Evolutionary conservation across 2,113 vertebrate genomes (phyloP).

Genomic region (Microcebus lehilahytsara): DNA sequence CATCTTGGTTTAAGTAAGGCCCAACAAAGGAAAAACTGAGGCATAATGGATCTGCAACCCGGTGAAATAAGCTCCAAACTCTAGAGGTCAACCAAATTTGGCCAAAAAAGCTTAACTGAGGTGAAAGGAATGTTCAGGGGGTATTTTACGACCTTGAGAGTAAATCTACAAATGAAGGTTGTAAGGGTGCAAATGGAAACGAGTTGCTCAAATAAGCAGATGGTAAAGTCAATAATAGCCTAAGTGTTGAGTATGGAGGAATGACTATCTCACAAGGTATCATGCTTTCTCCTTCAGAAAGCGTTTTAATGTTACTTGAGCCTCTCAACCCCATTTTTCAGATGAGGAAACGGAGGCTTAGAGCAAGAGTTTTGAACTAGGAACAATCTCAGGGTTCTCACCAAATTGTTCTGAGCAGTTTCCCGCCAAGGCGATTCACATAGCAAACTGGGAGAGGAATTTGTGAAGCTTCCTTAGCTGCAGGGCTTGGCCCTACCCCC

Average conservation of each 20-base stretch:
- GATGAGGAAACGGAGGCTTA: neutral
- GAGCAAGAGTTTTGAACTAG: neutral
- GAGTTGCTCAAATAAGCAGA: neutral
- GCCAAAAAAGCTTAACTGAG: neutral
- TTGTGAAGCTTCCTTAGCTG: neutral
- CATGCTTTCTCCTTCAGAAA: conserved; percentile 20
- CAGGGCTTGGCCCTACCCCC: neutral
- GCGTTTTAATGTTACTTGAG: neutral
- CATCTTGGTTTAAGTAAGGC: neutral
- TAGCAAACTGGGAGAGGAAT: neutral
- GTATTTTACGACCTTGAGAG: neutral
- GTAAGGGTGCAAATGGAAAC: neutral
- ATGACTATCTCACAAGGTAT: neutral
- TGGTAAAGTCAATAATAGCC: neutral
- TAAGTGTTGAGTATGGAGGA: neutral
- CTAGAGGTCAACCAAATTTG: neutral
- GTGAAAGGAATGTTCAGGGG: neutral
- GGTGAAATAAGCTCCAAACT: neutral
- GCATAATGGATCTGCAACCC: neutral
- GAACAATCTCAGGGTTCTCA: neutral
- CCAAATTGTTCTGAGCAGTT: neutral
- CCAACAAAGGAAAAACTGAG: neutral
- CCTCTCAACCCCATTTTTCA: neutral
- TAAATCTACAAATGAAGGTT: neutral
- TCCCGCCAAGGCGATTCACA: neutral